A percentile compares a stretch with the other conserved stretches of the same genome.
These are phyloP conservation scores for Leptoclinus maculatus DNA, from an alignment of 2,797 vertebrate species.

Conservation along the genomic window DNA sequence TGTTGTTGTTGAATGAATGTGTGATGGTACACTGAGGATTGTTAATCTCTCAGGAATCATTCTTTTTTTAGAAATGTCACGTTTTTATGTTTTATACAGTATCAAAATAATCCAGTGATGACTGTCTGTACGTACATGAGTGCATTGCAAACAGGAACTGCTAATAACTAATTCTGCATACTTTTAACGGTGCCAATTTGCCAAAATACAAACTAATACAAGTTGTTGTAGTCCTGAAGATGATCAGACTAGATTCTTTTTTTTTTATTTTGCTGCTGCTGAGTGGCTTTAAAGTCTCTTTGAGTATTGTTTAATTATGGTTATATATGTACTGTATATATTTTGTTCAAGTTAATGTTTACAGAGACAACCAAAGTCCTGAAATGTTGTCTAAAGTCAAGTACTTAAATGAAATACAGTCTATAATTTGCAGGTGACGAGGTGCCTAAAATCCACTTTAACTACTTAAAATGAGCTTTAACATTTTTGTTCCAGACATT, in stretches of 20 bases:
- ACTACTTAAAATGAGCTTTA: not conserved
- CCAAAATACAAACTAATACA: not conserved
- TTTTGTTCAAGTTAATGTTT: not conserved
- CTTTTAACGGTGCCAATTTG: not conserved
- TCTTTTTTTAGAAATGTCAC: not conserved
- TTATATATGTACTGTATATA: not conserved
- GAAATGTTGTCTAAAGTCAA: not conserved
- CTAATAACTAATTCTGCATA: not conserved
- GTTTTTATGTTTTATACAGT: not conserved
- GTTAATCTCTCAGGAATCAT: not conserved
- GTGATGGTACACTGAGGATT: not conserved
- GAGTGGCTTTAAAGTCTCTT: not conserved
- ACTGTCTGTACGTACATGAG: not conserved
- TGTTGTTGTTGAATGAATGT: slow-evolving; percentile 8
- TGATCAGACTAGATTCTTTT: not conserved
- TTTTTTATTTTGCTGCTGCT: not conserved
- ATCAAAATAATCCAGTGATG: not conserved
- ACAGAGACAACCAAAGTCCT: not conserved
- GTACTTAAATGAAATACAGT: not conserved
- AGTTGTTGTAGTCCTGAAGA: no score
- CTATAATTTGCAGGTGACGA: not conserved
- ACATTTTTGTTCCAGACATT: not conserved
- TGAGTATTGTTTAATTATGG: not conserved
- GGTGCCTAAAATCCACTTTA: not conserved
- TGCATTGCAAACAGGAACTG: not conserved